Evolutionary conservation across 2,888 invertebrate species (phyloP).

Genomic region (Nowickia ferox): DNA sequence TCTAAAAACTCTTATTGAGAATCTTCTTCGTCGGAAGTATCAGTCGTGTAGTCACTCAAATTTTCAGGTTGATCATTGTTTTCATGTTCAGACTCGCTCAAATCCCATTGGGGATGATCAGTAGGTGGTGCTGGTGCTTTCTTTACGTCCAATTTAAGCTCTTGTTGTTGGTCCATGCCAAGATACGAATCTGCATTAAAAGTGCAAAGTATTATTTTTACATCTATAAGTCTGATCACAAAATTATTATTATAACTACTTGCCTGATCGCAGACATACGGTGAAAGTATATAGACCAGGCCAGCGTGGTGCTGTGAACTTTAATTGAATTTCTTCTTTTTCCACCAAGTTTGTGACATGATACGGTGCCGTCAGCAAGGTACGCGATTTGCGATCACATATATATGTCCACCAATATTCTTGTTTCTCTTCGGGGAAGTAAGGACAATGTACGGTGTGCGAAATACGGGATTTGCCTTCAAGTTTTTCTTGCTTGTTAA

Average conservation of each 20-base stretch:
- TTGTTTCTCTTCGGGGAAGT: slow-evolving; percentile 97
- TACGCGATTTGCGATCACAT: slow-evolving; percentile 96
- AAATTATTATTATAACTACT: slow-evolving; percentile 13
- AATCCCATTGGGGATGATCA: slow-evolving; percentile 99
- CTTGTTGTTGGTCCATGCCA: slow-evolving; percentile 97
- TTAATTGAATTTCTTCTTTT: slow-evolving; percentile 95
- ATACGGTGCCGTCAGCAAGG: slow-evolving; percentile 95
- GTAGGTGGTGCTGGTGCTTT: slow-evolving; percentile 95
- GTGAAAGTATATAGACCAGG: slow-evolving; percentile 96
- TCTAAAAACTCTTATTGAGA: slow-evolving; percentile 75
- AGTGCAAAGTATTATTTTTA: not conserved
- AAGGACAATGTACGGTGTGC: slow-evolving; percentile 98
- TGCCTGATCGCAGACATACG: slow-evolving; percentile 93
- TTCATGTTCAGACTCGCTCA: slow-evolving; percentile 95
- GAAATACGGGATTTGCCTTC: slow-evolving; percentile 97
- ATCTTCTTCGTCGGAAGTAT: slow-evolving; percentile 86
- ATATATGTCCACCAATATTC: slow-evolving; percentile 99
- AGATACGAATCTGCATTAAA: slow-evolving; percentile 92
- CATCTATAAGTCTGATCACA: not conserved
- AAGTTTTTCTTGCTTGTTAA: slow-evolving; percentile 93
- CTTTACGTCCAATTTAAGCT: slow-evolving; percentile 98
- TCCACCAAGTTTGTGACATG: slow-evolving; percentile 96
- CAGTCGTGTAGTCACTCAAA: slow-evolving; percentile 87
- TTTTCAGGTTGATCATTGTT: slow-evolving; percentile 85
- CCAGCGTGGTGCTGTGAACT: slow-evolving; percentile 98